phyloP scores from a whole-genome alignment of 2,888 invertebrate species.

The Gisinianus flammeolus region DNA sequence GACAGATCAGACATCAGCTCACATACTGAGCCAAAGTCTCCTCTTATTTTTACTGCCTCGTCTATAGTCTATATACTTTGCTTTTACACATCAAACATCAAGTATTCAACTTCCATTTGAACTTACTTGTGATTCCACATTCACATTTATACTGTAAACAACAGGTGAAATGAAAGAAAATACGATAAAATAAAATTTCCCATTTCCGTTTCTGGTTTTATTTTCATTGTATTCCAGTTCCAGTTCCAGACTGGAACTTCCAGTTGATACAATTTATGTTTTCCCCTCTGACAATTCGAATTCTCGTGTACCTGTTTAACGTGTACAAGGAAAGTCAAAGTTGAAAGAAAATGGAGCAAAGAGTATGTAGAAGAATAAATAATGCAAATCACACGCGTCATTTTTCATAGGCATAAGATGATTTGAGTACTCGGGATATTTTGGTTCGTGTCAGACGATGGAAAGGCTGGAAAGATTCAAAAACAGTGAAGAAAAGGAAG shows the following conservation, averaged over 20 bases:
- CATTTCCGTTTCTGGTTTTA: slow-evolving; percentile 32
- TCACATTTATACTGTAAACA: background rate
- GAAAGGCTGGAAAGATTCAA: too few relatives aligned
- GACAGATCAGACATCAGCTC: background rate
- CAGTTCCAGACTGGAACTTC: background rate
- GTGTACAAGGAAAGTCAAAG: background rate
- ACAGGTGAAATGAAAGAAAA: slow-evolving; percentile 32
- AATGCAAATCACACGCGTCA: background rate
- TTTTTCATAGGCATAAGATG: background rate
- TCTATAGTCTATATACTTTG: background rate
- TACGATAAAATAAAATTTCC: background rate
- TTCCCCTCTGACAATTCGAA: background rate
- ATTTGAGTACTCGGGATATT: too few relatives aligned
- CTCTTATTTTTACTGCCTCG: background rate
- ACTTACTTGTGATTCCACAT: background rate
- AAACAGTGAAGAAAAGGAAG: too few relatives aligned
- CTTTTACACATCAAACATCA: background rate
- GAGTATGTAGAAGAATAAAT: background rate
- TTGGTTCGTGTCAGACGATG: too few relatives aligned
- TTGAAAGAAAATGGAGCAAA: background rate
- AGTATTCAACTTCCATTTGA: background rate
- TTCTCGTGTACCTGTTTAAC: background rate
- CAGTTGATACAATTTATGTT: background rate
- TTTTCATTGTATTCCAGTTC: background rate
- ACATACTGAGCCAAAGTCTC: background rate